phyloP scores from a whole-genome alignment of 1,140 invertebrate genomes.

The Stegodyphus dumicola region DNA sequence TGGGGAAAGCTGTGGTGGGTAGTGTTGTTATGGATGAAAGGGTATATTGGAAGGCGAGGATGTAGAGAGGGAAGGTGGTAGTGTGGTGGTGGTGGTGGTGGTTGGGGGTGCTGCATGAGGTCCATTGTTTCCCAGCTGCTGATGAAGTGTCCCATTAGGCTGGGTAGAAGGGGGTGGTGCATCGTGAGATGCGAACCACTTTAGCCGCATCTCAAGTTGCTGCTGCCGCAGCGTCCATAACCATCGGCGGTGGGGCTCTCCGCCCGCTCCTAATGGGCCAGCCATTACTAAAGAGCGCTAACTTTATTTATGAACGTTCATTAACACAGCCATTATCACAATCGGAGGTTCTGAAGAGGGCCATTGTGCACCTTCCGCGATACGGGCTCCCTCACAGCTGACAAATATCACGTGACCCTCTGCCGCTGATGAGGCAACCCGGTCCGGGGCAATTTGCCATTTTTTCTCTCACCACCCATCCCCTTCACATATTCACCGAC shows the following conservation, averaged over 20 bases:
- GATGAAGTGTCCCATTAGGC: conserved; percentile 61
- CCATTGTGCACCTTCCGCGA: conserved; percentile 41
- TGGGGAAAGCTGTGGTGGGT: background rate
- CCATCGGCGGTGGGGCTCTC: conserved; percentile 15
- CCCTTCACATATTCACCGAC: background rate
- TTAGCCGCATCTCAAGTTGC: conserved; percentile 57
- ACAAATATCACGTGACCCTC: conserved; percentile 60
- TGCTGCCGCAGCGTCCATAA: conserved; percentile 26
- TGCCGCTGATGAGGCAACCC: conserved; percentile 44
- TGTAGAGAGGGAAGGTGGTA: background rate
- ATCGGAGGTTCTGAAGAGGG: conserved; percentile 48
- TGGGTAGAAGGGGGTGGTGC: background rate
- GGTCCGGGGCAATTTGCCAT: conserved; percentile 44
- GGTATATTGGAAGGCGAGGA: conserved; percentile 38
- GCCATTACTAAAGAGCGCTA: conserved; percentile 58
- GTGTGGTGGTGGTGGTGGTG: background rate
- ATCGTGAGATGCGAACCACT: conserved; percentile 43
- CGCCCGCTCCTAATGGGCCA: conserved; percentile 45
- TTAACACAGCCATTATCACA: conserved; percentile 61
- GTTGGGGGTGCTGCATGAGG: background rate
- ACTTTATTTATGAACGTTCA: conserved; percentile 61
- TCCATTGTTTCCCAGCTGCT: conserved; percentile 60
- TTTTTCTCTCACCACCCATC: conserved; percentile 7
- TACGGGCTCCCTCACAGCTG: conserved; percentile 31
- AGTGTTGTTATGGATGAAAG: conserved; percentile 51